A percentile compares a stretch with the other conserved stretches of the same genome.
These are phyloP conservation scores for Sphaeridia pumilis DNA, from an alignment of 2,888 invertebrate genomes.

Conservation along the genomic window DNA sequence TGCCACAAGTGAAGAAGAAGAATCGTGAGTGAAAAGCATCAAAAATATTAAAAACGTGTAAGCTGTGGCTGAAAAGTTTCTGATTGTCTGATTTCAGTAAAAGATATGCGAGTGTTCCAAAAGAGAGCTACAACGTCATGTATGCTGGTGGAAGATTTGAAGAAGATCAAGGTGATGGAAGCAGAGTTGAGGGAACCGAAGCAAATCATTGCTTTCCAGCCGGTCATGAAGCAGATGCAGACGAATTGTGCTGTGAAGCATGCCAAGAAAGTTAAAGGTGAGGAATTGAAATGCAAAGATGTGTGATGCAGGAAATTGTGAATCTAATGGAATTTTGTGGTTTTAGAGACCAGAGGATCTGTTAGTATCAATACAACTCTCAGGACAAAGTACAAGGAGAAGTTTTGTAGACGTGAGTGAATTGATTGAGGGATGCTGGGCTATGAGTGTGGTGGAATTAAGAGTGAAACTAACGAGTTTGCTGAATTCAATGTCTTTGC, in stretches of 20 bases:
- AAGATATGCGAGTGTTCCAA: not conserved
- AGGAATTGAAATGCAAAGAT: not conserved
- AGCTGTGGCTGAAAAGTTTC: not conserved
- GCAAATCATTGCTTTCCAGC: conserved; percentile 1
- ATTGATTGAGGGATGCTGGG: not conserved
- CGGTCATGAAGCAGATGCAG: conserved; percentile 9
- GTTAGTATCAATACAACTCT: conserved; percentile 12
- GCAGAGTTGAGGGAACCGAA: not conserved
- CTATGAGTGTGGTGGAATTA: not conserved
- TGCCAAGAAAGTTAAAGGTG: conserved; percentile 17
- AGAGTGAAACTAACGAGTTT: not conserved
- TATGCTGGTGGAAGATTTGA: not conserved
- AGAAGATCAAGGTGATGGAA: not conserved
- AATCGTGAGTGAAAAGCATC: no score
- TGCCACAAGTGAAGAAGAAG: no score
- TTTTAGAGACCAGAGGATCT: conserved; percentile 12
- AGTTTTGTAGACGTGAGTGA: not conserved
- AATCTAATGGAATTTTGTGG: not conserved
- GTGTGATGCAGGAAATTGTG: not conserved
- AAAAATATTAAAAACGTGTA: no score
- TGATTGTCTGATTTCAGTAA: not conserved
- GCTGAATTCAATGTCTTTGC: not conserved
- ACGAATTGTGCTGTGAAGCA: conserved; percentile 9
- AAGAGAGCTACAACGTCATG: not conserved
- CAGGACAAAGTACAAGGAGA: conserved; percentile 7